Base-by-base conservation (phyloP, 2,797 vertebrate species). In the Coendou prehensilis region DNA sequence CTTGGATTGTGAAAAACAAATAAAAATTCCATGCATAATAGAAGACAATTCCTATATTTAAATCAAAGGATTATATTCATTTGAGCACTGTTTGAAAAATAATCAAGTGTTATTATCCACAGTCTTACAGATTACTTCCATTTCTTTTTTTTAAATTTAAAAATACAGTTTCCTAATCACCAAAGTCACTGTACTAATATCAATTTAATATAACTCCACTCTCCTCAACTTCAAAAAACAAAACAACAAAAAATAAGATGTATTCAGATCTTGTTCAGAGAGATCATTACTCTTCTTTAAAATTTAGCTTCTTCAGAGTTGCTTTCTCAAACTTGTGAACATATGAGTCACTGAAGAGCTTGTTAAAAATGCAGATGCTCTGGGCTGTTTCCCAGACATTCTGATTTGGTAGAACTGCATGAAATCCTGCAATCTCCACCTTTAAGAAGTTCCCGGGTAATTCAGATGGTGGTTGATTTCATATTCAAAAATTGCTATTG, bases 11-110 rank as follows among this genome's bases (percentile, higher is more conserved):
- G 86, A 79, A 83, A 59, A 79, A 30, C 83, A 90, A 94, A 96
- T 96, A 76, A 95, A 96, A 95, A 91, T 81, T 81, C 14, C n/a
- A 83, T 71, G 5, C 78, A 87, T 94, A 96, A 92, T 69, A 73
- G 96, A 96, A 96, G 81, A 87, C 37, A 94, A 84, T 92, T 89
- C 59, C 57, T 28, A 50, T 37, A 9, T 94, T 98, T 80, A 82
- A 87, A 41, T 95, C 63, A 96, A 94, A 97, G 73, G 64, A 91
- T 97, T 96, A 95, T 1, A 69, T 81, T 97, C 81, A 84, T 78
- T 91, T 92, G 95, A 98, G 67, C 30, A 59, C 2, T 59, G 81
- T 95, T 82, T 96, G 84, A 97, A 95, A 96, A 93, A 91, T 93
- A 97, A 94, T 97, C 86, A 93, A 57, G n/a, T 94, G 79, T 54